A percentile compares a stretch with the other conserved stretches of the same genome.
These are phyloP conservation scores for Allygus modestus DNA, from an alignment of 2,888 invertebrate genomes.

Conservation along the genomic window DNA sequence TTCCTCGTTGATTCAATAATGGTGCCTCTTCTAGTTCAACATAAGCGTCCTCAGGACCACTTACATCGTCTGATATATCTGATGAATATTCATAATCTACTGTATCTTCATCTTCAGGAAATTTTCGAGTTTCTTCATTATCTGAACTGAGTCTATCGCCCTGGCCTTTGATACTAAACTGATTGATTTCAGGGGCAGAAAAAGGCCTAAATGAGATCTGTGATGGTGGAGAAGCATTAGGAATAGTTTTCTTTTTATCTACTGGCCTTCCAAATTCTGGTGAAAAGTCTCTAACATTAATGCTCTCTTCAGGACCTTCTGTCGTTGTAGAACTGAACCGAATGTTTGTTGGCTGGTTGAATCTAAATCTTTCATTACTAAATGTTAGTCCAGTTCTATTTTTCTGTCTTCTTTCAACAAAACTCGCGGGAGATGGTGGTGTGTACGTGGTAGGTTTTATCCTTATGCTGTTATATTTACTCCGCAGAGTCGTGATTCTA, in stretches of 20 bases:
- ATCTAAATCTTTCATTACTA: not conserved
- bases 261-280: constrained; percentile 57
- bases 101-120: constrained; percentile 30
- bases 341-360: constrained; percentile 6
- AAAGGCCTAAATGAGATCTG: not conserved
- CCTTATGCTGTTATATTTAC: constrained; percentile 59
- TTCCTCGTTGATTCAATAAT: constrained; percentile 16
- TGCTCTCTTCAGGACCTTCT: constrained; percentile 33
- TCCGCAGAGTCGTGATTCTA: constrained; percentile 39
- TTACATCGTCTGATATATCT: constrained; percentile 22
- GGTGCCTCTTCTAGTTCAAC: constrained; percentile 44
- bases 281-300: constrained; percentile 35
- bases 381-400: constrained; percentile 21
- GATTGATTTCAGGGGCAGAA: not conserved
- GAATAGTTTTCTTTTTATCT: constrained; percentile 54
- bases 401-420: constrained; percentile 49
- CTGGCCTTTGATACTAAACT: not conserved
- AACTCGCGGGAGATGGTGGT: constrained; percentile 55
- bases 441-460: constrained; percentile 65
- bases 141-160: constrained; percentile 36
- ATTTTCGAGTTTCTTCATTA: constrained; percentile 7
- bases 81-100: constrained; percentile 49
- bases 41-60: constrained; percentile 9
- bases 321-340: constrained; percentile 13
- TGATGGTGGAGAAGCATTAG: constrained; percentile 19